These are phyloP conservation scores for Catamblyrhynchus diadema DNA, from an alignment of 2,797 vertebrate genomes.

Conservation along the genomic window DNA sequence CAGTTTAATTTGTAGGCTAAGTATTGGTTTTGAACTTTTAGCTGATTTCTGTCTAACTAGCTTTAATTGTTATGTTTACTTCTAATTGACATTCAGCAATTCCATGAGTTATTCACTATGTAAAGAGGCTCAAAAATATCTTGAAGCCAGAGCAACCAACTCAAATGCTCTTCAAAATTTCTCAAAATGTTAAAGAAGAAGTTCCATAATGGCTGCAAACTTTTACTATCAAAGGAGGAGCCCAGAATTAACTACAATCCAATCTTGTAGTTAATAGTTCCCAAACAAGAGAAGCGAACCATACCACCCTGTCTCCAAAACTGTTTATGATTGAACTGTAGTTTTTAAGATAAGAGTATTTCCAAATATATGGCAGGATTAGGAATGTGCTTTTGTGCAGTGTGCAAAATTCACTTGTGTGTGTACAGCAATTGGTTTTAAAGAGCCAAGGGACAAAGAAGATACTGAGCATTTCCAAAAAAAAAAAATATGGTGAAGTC, in stretches of 20 bases:
- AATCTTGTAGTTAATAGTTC: background rate
- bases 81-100: background rate
- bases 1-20: background rate
- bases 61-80: slow-evolving; percentile 34
- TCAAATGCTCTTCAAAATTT: background rate
- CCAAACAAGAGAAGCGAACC: background rate
- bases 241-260: background rate
- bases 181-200: background rate
- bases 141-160: background rate
- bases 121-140: background rate
- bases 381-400: background rate
- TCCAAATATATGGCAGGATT: background rate
- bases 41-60: slow-evolving; percentile 20
- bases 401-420: background rate
- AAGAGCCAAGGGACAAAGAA: background rate
- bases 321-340: background rate
- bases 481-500: background rate
- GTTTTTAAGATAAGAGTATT: background rate
- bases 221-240: background rate
- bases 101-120: background rate
- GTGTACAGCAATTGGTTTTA: background rate
- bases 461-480: background rate
- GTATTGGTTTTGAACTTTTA: slow-evolving; percentile 7
- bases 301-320: background rate
- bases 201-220: background rate